These are phyloP conservation scores for Scopus umbretta DNA, from an alignment of 2,113 vertebrate genomes.

Conservation along the genomic window DNA sequence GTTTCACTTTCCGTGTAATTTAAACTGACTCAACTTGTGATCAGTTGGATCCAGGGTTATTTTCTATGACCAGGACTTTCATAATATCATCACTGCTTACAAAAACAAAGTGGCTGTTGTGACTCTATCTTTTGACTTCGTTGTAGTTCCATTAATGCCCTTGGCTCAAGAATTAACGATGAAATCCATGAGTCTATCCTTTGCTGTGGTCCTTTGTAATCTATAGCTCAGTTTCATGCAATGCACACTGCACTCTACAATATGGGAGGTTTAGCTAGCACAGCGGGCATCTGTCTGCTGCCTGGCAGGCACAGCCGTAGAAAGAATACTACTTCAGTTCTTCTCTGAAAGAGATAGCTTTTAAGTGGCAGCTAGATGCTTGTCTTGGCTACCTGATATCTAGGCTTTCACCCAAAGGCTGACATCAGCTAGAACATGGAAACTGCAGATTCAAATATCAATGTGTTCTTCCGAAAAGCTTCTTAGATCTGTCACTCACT, in stretches of 20 bases:
- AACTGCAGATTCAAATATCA: slow-evolving; percentile 54
- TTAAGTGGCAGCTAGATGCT: slow-evolving; percentile 53
- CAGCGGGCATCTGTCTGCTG: slow-evolving; percentile 41
- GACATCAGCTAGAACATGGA: slow-evolving; percentile 42
- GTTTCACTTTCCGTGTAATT: slow-evolving; percentile 8
- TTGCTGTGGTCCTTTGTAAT: slow-evolving; percentile 20
- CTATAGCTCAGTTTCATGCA: background rate
- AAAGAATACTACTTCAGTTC: slow-evolving; percentile 49
- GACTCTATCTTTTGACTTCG: background rate
- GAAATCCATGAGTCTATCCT: background rate
- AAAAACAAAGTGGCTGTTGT: background rate
- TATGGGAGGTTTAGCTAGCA: background rate
- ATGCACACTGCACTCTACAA: background rate
- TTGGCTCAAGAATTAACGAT: background rate
- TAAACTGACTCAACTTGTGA: background rate
- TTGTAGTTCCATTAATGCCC: background rate
- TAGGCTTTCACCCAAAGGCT: slow-evolving; percentile 26
- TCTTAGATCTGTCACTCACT: slow-evolving; percentile 46
- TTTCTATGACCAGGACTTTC: background rate
- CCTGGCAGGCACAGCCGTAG: slow-evolving; percentile 9
- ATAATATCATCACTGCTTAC: background rate
- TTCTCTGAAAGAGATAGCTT: slow-evolving; percentile 58
- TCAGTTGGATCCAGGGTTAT: background rate
- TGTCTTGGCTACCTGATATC: slow-evolving; percentile 63
- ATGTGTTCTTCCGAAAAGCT: background rate